A percentile compares a stretch with the other conserved stretches of the same genome.
Conservation (phyloP, 2,797 vertebrate species). For the Heliangelus exortis region DNA sequence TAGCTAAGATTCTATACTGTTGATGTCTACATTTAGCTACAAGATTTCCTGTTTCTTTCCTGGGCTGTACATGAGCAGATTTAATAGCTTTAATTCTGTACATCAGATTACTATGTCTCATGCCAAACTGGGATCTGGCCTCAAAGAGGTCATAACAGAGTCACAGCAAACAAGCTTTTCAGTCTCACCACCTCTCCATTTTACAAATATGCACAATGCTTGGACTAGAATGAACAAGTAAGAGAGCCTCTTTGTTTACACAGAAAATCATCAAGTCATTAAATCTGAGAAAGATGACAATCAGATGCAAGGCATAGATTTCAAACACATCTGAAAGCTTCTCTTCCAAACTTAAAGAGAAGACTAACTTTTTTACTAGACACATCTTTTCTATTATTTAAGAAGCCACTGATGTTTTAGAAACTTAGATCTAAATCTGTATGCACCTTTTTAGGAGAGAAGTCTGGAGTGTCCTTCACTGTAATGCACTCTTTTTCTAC, state of each 20-base stretch:
- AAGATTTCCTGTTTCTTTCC: not conserved
- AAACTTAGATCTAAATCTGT: not conserved
- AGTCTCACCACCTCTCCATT: not conserved
- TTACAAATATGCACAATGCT: not conserved
- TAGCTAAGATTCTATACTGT: not conserved
- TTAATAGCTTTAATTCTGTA: not conserved
- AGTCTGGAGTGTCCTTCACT: not conserved
- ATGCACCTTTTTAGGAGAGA: not conserved
- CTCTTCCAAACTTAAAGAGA: not conserved
- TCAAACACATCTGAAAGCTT: not conserved
- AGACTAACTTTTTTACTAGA: not conserved
- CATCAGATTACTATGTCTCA: not conserved
- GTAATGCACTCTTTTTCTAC: not conserved
- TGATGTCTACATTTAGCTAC: not conserved
- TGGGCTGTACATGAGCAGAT: not conserved
- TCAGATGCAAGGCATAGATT: constrained; percentile 3
- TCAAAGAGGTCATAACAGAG: not conserved
- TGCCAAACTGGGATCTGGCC: not conserved
- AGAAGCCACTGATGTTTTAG: not conserved
- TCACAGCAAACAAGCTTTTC: not conserved
- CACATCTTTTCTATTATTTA: not conserved
- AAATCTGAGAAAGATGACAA: constrained; percentile 6
- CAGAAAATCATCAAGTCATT: constrained; percentile 5
- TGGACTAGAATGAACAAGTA: not conserved
- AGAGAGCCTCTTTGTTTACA: not conserved